Base-by-base conservation (phyloP, 2,888 invertebrate species). In the Alcis repandata region DNA sequence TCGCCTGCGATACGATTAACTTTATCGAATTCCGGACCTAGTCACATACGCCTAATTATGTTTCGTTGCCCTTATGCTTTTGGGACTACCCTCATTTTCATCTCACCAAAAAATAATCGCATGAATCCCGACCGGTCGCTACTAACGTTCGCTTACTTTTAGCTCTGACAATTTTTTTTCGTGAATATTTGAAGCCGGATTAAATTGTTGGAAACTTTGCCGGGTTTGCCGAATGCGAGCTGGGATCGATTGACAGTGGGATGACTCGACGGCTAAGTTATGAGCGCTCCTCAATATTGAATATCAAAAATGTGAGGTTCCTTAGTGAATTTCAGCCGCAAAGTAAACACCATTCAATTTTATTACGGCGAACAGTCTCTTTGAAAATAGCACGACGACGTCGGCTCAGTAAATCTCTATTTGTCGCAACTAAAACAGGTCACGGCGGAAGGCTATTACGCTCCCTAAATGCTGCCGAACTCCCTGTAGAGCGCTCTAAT, bases 391-490 rank as follows among this genome's bases (percentile, higher is more conserved):
- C 85, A 86, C 87, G 86, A 79, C 87, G 86, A 79, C 81, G 83
- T 89, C 89, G 86, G 88, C 90, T 85, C 85, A 87, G 91, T 93
- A 93, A 93, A 92, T 92, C 92, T 92, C 90, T 91, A 92, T 93
- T 92, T 92, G 92, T 92, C 90, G 90, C 92, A 90, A 90, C 89
- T 92, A 89, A 92, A 93, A 89, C 92, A 92, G 92, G 92, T 92
- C 92, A 92, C 92, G 88, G 90, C 86, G 87, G 88, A 87, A 89
- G 89, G 91, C 92, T 91, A 91, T 92, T 91, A 92, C 91, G 91
- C 80, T 90, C 88, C 90, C 92, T 91, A 92, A 92, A 92, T 90
- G 91, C 91, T 91, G 89, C 89, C 91, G 91, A 91, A 91, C 88
- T 90, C 91, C 87, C 91, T 82, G 86, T 87, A 87, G 90, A 89